phyloP scores from a whole-genome alignment of 2,113 vertebrate species.

The Grallaria varia region DNA sequence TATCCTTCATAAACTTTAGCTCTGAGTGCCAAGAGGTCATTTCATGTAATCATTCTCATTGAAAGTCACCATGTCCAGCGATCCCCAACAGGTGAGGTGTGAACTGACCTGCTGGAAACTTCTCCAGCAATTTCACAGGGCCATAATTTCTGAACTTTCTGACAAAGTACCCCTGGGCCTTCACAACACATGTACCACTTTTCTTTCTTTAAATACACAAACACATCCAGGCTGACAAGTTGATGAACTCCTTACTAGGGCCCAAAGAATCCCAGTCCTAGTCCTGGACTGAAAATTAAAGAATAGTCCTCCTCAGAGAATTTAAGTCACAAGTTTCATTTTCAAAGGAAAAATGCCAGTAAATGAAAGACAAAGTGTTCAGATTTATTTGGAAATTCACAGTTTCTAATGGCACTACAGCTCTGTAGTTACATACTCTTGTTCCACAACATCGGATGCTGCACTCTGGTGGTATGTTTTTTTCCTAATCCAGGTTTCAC shows the following conservation, averaged over 20 bases:
- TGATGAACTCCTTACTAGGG: background rate
- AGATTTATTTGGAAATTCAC: slow-evolving; percentile 99
- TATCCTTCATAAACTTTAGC: background rate
- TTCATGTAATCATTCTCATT: background rate
- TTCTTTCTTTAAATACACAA: background rate
- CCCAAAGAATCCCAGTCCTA: background rate
- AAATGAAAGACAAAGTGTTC: slow-evolving; percentile 83
- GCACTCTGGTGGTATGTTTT: slow-evolving; percentile 55
- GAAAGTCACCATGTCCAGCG: background rate
- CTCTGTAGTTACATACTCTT: slow-evolving; percentile 86
- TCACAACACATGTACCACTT: background rate
- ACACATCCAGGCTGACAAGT: background rate
- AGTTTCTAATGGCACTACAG: slow-evolving; percentile 99
- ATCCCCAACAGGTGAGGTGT: background rate
- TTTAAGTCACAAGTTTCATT: background rate
- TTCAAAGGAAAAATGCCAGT: slow-evolving; percentile 38
- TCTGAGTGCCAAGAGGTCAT: background rate
- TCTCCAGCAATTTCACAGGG: background rate
- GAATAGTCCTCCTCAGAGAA: background rate
- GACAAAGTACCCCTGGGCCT: background rate
- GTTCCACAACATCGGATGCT: slow-evolving; percentile 79
- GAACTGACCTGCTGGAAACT: background rate
- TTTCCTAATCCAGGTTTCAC: slow-evolving; percentile 45
- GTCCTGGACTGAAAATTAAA: background rate
- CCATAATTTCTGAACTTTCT: background rate